Evolutionary conservation across 2,888 invertebrate species (phyloP), one percentile per base, ranked within the genome.

Genomic region (Drosophila subquinaria): DNA sequence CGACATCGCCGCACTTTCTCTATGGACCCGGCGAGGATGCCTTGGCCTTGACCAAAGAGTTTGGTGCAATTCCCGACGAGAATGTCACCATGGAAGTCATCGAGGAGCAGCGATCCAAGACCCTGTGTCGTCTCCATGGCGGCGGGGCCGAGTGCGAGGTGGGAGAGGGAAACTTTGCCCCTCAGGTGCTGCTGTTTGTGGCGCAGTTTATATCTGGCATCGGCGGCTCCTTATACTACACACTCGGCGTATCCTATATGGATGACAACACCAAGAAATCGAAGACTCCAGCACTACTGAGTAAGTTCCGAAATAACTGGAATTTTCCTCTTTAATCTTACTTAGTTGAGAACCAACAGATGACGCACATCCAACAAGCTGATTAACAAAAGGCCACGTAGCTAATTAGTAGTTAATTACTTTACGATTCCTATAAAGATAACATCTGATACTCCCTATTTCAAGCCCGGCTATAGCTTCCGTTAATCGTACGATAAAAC

Each of bases 181-280:
- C 95, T 0, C 94, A 95, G 69, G 92, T 94, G 20, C 93, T 96
- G 35, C 93, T 96, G 11, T 95, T 96, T 82, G 85, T 94, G 8
- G 96, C 96, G 0, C 95, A 96, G 90, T 94, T 96, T 63, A 94
- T 96, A 47, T 95, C 95, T 2, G 96, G 96, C 1, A 94, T 96
- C 45, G 96, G 96, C 23, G 95, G 95, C 38, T 95, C 95, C 1
- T 92, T 96, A 0, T 96, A 95, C 88, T 95, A 95, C 82, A 95
- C 95, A 0, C 93, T 96, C 13, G 96, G 96, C 3, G 94, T 95
- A 0, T 94, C 96, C 1, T 96, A 96, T 88, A 95, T 96, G 95
- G 96, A 96, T 88, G 96, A 96, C 85, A 96, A 96, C 84, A 95
- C 95, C n/a, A 95, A 95, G 82, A 95, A 95, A 88, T 95, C 95